These are phyloP conservation scores for Drosophila koepferae DNA, from an alignment of 2,888 invertebrate genomes.

Conservation along the genomic window DNA sequence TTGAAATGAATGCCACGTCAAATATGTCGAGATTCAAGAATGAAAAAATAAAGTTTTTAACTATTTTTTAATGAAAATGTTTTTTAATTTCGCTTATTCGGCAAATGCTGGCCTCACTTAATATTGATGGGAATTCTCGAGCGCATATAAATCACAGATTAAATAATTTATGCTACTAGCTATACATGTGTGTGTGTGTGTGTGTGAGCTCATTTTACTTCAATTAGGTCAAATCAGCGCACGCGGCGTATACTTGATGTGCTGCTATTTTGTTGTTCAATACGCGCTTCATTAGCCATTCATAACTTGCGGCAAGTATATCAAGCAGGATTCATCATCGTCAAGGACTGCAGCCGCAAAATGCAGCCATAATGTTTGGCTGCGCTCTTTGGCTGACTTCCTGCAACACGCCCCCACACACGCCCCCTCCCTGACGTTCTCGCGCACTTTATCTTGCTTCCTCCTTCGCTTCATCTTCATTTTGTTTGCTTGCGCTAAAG, in stretches of 20 bases:
- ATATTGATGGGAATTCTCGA: neutral
- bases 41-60: neutral
- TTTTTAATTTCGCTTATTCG: neutral
- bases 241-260: slow-evolving; percentile 2
- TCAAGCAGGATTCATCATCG: slow-evolving; percentile 63
- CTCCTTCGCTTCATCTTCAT: slow-evolving; percentile 31
- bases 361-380: slow-evolving; percentile 50
- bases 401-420: neutral
- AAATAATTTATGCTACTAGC: neutral
- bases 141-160: neutral
- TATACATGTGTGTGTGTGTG: neutral
- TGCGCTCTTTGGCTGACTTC: slow-evolving; percentile 36
- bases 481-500: slow-evolving; percentile 36
- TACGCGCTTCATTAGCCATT: slow-evolving; percentile 70
- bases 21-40: neutral
- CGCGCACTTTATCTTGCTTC: neutral
- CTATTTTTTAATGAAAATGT: neutral
- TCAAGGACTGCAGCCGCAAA: slow-evolving; percentile 50
- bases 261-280: slow-evolving; percentile 25
- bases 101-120: neutral
- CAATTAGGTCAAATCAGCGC: slow-evolving; percentile 10
- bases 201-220: neutral
- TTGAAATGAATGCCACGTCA: neutral
- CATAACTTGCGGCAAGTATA: slow-evolving; percentile 53
- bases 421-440: neutral